Base-by-base conservation (phyloP, 1,140 invertebrate species). In the Gerris buenoi region DNA sequence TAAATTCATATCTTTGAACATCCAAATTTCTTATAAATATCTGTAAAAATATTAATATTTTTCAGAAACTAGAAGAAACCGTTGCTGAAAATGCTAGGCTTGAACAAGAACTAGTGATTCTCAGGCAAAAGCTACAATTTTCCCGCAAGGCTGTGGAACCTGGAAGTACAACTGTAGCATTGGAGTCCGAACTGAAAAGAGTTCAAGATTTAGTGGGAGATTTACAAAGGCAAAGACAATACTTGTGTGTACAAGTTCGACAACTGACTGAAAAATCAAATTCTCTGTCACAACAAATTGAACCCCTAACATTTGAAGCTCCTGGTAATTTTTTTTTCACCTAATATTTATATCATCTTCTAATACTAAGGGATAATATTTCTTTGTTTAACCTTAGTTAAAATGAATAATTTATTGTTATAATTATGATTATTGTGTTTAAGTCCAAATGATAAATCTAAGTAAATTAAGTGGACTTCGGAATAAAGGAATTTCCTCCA, bases 1-100 rank as follows among this genome's bases (percentile, higher is more conserved):
- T n/a, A n/a, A n/a, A n/a, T n/a, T n/a, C n/a, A n/a, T n/a, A n/a
- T n/a, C n/a, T n/a, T n/a, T n/a, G n/a, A n/a, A n/a, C n/a, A n/a
- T n/a, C n/a, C n/a, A n/a, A n/a, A n/a, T n/a, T n/a, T n/a, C n/a
- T n/a, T n/a, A n/a, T n/a, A n/a, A n/a, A n/a, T n/a, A n/a, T n/a
- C n/a, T n/a, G n/a, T n/a, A n/a, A n/a, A n/a, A n/a, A n/a, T n/a
- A n/a, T n/a, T n/a, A n/a, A n/a, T n/a, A n/a, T n/a, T 69, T 76
- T 78, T 23, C 76, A 91, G 88, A 90, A 91, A 84, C 77, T 95
- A 67, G 92, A 95, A 77, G 90, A 92, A 75, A 93, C 89, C 0
- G 89, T 92, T 18, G 88, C 89, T 0, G 91, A 93, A 68, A 94
- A 93, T 76, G 89, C 89, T 13, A 84, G 88, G 10, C 76, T 94